Evolutionary conservation across 2,888 invertebrate genomes (phyloP), one percentile per base, ranked within the genome.

Genomic region (Aleiodes alternator): DNA sequence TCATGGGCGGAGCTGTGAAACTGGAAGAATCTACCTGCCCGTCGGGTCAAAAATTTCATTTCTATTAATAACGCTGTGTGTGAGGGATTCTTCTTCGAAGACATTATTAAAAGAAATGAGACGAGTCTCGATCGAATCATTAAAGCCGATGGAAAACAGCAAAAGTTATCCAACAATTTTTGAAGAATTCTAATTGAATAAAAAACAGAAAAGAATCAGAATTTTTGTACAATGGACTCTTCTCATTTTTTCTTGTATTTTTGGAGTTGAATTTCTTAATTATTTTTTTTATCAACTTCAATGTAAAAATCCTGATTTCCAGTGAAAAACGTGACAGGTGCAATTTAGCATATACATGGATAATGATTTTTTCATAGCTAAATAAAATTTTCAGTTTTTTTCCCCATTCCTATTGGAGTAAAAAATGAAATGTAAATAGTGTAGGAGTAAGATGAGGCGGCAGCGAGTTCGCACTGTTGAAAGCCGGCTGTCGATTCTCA

Each of bases 401-500:
- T 51, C 43, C 16, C 66, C 11, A 23, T 23, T 23, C 12, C 56
- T 14, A 23, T 48, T 31, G 34, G 14, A 29, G 38, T n/a, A 31
- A 31, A 53, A 43, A 14, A 53, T 53, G 7, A 38, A 16, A 29
- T 56, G 23, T 11, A 50, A n/a, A 38, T 29, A 38, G 43, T 68
- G 16, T 56, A 14, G 7, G n/a, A 48, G 48, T 43, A 64, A 64
- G 50, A 50, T 51, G 51, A 68, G 68, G 68, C 51, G 23, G 61
- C 51, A 31, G 57, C 61, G 70, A 70, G 76, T 75, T 78, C 69
- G 74, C 68, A 74, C 82, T 72, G 87, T 80, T 86, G 86, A 87
- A 88, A 87, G 83, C 85, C 82, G 84, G 78, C 84, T 87, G 87
- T 87, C 87, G 88, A 88, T 89, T 84, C 86, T 85, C 84, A 84